phyloP scores from a whole-genome alignment of 2,797 vertebrate genomes.

The Lacerta bilineata region DNA sequence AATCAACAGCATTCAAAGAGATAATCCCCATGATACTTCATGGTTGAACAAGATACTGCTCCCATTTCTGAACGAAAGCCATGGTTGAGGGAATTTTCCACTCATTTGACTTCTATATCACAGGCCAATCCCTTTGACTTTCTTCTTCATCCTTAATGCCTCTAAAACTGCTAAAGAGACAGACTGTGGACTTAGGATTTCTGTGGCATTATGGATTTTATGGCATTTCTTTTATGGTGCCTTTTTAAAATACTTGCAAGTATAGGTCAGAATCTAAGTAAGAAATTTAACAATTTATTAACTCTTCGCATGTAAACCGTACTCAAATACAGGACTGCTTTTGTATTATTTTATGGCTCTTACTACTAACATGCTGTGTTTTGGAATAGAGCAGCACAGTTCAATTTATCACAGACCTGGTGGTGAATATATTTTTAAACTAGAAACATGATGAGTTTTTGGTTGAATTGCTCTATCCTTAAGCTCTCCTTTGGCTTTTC shows the following conservation, averaged over 20 bases:
- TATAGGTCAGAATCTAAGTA: neutral
- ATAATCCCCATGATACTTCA: conserved; percentile 32
- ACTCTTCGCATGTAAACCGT: neutral
- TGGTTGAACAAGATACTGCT: conserved; percentile 18
- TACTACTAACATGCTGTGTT: conserved; percentile 9
- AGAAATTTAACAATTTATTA: conserved; percentile 8
- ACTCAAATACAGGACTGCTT: neutral
- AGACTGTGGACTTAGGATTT: conserved; percentile 32
- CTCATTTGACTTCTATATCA: conserved; percentile 27
- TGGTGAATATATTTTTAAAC: conserved; percentile 13
- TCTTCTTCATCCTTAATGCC: conserved; percentile 33
- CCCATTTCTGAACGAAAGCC: conserved; percentile 20
- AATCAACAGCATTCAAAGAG: neutral
- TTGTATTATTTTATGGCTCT: neutral
- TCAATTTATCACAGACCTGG: neutral
- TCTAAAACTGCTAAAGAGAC: conserved; percentile 23
- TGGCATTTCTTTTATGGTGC: neutral
- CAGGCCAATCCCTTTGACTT: conserved; percentile 19
- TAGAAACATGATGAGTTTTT: neutral
- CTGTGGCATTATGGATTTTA: conserved; percentile 22
- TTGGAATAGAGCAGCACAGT: neutral
- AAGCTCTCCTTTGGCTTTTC: neutral
- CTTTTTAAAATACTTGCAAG: conserved; percentile 12
- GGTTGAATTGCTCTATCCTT: neutral
- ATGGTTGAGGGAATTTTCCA: conserved; percentile 36